phyloP scores from a whole-genome alignment of 2,113 vertebrate genomes.

The Gambusia affinis region DNA sequence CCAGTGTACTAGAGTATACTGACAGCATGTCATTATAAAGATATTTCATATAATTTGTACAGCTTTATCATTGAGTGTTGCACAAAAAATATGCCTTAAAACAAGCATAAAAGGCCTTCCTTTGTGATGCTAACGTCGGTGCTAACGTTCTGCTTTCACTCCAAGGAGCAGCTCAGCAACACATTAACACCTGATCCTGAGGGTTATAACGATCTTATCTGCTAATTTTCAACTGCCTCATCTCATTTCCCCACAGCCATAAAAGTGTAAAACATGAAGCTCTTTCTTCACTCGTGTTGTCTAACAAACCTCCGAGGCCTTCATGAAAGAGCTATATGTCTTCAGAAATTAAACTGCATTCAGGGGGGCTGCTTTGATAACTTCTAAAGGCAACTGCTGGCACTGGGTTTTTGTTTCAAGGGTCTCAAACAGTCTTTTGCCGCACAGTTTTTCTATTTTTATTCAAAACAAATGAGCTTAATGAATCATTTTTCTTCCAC shows the following conservation, averaged over 20 bases:
- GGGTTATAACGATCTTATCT: not conserved
- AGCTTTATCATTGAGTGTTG: not conserved
- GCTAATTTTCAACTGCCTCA: not conserved
- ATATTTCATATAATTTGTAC: not conserved
- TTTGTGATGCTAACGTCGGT: not conserved
- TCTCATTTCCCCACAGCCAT: not conserved
- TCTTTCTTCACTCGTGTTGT: not conserved
- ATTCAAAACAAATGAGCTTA: not conserved
- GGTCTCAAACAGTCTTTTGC: too few relatives aligned
- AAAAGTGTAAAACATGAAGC: not conserved
- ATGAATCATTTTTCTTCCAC: not conserved
- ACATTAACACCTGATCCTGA: constrained; percentile 6
- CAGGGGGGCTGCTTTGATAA: not conserved
- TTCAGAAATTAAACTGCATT: not conserved
- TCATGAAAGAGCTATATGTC: not conserved
- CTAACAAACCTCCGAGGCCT: not conserved
- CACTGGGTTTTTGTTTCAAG: too few relatives aligned
- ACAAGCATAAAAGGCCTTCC: not conserved
- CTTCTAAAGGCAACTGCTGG: too few relatives aligned
- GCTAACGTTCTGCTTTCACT: not conserved
- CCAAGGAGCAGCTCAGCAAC: not conserved
- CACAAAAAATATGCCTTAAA: not conserved
- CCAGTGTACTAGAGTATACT: too few relatives aligned
- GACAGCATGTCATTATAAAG: not conserved
- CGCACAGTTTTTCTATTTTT: not conserved